Evolutionary conservation across 2,113 vertebrate genomes (phyloP), one percentile per base, ranked within the genome.

Genomic region (Sander lucioperca): DNA sequence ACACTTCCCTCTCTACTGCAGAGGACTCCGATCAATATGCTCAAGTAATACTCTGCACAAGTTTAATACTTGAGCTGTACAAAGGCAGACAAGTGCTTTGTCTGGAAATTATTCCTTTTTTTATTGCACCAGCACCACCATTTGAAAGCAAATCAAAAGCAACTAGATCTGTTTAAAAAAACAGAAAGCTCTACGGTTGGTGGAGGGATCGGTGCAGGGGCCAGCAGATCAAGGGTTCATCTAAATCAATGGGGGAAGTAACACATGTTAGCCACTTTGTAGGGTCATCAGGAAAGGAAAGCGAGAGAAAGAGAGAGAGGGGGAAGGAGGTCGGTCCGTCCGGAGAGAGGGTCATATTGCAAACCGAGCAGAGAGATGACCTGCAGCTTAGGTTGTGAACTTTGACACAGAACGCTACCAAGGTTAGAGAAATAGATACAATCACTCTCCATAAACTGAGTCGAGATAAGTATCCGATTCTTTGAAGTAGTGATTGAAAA

Each of bases 1-100:
- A 88, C 91, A 84, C 90, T 85, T 73, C 68, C 87, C 92, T 91
- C 85, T 91, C 90, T 78, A 72, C 86, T 77, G 87, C 89, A 93
- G 87, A 93, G 89, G 86, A 91, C 86, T 78, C 77, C 68, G 77
- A 95, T 95, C 94, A 90, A 95, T 95, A 93, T 75, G 89, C 85
- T 89, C 83, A 89, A 93, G 90, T 92, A 94, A 92, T 93, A 90
- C 90, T 91, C 88, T 78, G 84, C 87, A 88, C 90, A 94, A 91
- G 92, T 93, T 91, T 93, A 92, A 90, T 91, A 89, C 86, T 88
- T 68, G 74, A 84, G 81, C 90, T 80, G 86, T 86, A 77, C 88
- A 83, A 76, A 88, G 82, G 85, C 81, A 92, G 91, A 89, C 88
- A 83, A 92, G 89, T 84, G 90, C 86, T 92, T 92, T 90, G 91